These are phyloP conservation scores for Gobio occitaniae DNA, from an alignment of 2,797 vertebrate species.

Conservation along the genomic window DNA sequence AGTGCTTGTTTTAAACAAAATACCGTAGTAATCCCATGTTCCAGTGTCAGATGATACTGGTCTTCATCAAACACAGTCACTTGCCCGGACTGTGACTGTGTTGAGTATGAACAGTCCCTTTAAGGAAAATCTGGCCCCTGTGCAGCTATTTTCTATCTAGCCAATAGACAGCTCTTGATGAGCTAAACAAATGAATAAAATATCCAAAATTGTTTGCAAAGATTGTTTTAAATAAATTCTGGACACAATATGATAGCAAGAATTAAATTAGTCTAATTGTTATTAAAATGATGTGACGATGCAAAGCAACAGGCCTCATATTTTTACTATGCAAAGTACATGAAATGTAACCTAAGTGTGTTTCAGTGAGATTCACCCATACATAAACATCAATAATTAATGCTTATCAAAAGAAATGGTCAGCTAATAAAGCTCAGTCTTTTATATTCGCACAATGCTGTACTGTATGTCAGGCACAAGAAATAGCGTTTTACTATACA, in stretches of 20 bases:
- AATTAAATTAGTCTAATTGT: not conserved
- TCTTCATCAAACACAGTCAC: slow-evolving; percentile 20
- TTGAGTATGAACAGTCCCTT: slow-evolving; percentile 26
- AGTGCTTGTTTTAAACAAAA: slow-evolving; percentile 45
- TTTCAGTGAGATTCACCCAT: not conserved
- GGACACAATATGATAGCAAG: not conserved
- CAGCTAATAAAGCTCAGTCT: not conserved
- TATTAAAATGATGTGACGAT: not conserved
- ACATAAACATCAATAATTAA: not conserved
- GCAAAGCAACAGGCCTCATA: not conserved
- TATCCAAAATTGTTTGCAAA: not conserved
- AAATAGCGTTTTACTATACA: not conserved
- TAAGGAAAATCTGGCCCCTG: slow-evolving; percentile 3
- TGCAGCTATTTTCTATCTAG: not conserved
- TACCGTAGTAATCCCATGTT: slow-evolving; percentile 48
- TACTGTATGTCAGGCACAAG: not conserved
- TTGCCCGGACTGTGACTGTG: not conserved
- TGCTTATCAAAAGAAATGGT: not conserved
- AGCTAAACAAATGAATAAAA: too few relatives aligned
- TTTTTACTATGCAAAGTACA: not conserved
- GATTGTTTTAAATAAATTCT: not conserved
- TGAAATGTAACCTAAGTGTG: not conserved
- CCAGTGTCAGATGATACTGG: slow-evolving; percentile 33
- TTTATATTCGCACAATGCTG: not conserved
- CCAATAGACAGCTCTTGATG: not conserved